Percentiles rank a stretch among this genome's conserved stretches.
phyloP scores from a whole-genome alignment of 2,797 vertebrate species.

The Scarus forsteni region DNA sequence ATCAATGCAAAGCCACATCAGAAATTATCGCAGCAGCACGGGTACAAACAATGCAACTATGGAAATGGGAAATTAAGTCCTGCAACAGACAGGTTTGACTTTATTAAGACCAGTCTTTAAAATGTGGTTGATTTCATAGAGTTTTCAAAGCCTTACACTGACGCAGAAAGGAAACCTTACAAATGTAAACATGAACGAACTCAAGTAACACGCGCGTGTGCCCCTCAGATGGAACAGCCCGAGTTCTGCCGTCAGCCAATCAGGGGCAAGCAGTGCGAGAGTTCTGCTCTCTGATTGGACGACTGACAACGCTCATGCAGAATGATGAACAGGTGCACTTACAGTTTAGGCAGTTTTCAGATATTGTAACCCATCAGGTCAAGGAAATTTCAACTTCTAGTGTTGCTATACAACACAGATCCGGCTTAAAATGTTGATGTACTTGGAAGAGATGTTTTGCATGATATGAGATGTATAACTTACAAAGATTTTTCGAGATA shows the following conservation, averaged over 20 bases:
- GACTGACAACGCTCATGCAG: neutral
- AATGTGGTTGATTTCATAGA: neutral
- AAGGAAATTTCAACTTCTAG: neutral
- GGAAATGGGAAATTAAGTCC: slow-evolving; percentile 2
- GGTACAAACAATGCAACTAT: slow-evolving; percentile 27
- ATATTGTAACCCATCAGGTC: neutral
- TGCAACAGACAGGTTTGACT: neutral
- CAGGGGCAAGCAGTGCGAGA: neutral
- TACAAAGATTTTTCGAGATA: no score
- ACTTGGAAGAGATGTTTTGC: no score
- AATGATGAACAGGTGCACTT: neutral
- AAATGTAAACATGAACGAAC: slow-evolving; percentile 55
- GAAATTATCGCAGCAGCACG: slow-evolving; percentile 53
- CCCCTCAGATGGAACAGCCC: neutral
- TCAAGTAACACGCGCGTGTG: neutral
- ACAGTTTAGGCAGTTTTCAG: neutral
- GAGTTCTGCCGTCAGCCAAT: slow-evolving; percentile 43
- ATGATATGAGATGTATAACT: no score
- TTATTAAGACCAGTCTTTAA: neutral
- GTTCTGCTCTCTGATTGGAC: slow-evolving; percentile 46
- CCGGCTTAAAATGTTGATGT: no score
- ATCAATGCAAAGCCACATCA: slow-evolving; percentile 44
- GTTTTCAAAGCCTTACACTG: neutral
- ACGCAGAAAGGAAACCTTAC: neutral
- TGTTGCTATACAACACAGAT: no score